Evolutionary conservation across 2,113 vertebrate genomes (phyloP), one percentile per base, ranked within the genome.

Genomic region (Tupaia chinensis): DNA sequence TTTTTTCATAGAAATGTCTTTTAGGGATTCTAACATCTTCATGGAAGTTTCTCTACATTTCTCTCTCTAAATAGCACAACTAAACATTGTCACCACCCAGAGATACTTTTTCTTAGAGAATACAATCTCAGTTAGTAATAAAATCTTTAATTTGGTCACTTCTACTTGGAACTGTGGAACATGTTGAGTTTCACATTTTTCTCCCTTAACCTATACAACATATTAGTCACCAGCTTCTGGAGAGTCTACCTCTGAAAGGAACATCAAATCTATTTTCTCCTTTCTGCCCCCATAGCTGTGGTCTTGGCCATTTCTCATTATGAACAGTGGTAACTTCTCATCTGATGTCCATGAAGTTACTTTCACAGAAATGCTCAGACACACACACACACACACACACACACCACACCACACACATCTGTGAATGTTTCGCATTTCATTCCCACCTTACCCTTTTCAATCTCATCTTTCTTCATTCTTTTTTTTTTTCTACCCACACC

Each of bases 1-100:
- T 87, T 83, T 89, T 89, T 54, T 86, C 22, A 63, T 54, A 77
- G 87, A 84, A 80, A 81, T 19, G 44, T 76, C 25, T 29, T 81
- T 22, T 19, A 63, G 13, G 10, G 74, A 60, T 34, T 89, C 13
- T 16, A 72, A 89, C 1, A 89, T 68, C 14, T 20, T 91, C 10
- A 5, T 77, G 5, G 13, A 91, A 54, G 58, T 25, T 15, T 82
- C 16, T 81, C 20, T 69, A 63, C 19, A n/a, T 94, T 93, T 90
- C 54, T 19, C 78, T 93, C 23, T 89, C 69, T 89, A 63, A 53
- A 23, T 27, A 69, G 8, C 11, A 73, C 12, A 90, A 10, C 1
- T 70, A 29, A 82, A 22, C 1, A 27, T 58, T 22, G 86, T 8
- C 13, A 5, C 70, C 27, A 20, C 9, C 5, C 19, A 16, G 77